Conservation (phyloP, 2,888 invertebrate genomes). For the Tupiocoris notatus region DNA sequence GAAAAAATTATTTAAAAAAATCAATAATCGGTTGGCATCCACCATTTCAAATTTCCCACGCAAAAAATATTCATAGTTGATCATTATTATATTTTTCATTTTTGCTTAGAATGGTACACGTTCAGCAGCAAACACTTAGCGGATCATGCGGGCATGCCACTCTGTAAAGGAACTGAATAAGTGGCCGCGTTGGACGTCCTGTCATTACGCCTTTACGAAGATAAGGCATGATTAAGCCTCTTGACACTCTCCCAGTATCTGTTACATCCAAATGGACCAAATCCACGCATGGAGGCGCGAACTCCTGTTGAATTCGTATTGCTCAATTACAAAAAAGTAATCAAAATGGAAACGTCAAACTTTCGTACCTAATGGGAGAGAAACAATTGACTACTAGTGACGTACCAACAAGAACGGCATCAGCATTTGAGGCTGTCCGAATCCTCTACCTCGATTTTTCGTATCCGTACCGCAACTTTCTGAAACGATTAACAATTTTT, state of each 20-base stretch:
- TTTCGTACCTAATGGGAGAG: too few species aligned
- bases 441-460: constrained; percentile 44
- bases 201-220: constrained; percentile 51
- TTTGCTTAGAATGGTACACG: background rate
- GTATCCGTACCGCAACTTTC: constrained; percentile 45
- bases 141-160: constrained; percentile 40
- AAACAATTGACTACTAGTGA: too few species aligned
- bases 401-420: constrained; percentile 46
- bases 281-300: constrained; percentile 38
- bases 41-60: too few species aligned
- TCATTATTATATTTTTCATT: too few species aligned
- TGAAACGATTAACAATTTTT: too few species aligned
- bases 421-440: constrained; percentile 45
- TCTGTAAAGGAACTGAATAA: constrained; percentile 47
- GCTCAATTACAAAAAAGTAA: too few species aligned
- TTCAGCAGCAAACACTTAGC: constrained; percentile 29
- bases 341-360: too few species aligned
- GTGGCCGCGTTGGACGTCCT: constrained; percentile 43
- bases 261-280: constrained; percentile 46
- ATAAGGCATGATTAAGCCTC: constrained; percentile 47
- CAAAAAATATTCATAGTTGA: too few species aligned
- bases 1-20: too few species aligned
- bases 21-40: too few species aligned
- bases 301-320: too few species aligned
- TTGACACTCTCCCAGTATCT: constrained; percentile 52